A percentile compares a stretch with the other conserved stretches of the same genome.
Conservation (phyloP, 2,113 vertebrate species). For the Hippocampus mohnikei region DNA sequence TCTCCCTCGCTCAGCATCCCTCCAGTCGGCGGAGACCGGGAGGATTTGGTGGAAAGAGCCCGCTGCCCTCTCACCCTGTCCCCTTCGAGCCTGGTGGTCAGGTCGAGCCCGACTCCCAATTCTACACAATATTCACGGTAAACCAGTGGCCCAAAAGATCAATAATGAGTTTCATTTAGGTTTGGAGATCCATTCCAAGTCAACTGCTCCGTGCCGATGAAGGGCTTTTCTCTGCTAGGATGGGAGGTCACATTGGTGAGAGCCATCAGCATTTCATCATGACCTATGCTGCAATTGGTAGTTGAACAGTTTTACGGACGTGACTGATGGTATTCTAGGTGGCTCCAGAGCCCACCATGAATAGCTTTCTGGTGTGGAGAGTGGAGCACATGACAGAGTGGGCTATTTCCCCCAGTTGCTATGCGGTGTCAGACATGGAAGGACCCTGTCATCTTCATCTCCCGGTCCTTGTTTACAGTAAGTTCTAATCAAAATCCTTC, state of each 20-base stretch:
- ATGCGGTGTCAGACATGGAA: background rate
- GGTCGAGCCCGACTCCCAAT: constrained; percentile 32
- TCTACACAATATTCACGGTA: background rate
- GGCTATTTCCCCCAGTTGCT: constrained; percentile 38
- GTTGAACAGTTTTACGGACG: constrained; percentile 4
- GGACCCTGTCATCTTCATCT: constrained; percentile 18
- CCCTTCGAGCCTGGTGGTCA: constrained; percentile 54
- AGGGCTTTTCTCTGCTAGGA: background rate
- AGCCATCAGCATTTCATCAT: background rate
- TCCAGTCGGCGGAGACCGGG: background rate
- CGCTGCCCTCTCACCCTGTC: constrained; percentile 39
- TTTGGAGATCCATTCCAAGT: constrained; percentile 53
- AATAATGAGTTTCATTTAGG: constrained; percentile 21
- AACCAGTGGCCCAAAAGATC: background rate
- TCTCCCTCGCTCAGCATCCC: constrained; percentile 1
- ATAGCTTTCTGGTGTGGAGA: constrained; percentile 33
- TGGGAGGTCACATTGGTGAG: constrained; percentile 28
- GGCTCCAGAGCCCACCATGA: accelerated
- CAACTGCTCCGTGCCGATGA: constrained; percentile 42
- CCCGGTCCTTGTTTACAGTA: constrained; percentile 51
- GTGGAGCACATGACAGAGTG: constrained; percentile 45
- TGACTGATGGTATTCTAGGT: background rate
- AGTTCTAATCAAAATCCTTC: constrained; percentile 19
- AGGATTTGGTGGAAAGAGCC: background rate
- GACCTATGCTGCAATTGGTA: background rate